These are phyloP conservation scores for Scolanthus callimorphus DNA, from an alignment of 92 coral and sea anemone species.

Conservation along the genomic window DNA sequence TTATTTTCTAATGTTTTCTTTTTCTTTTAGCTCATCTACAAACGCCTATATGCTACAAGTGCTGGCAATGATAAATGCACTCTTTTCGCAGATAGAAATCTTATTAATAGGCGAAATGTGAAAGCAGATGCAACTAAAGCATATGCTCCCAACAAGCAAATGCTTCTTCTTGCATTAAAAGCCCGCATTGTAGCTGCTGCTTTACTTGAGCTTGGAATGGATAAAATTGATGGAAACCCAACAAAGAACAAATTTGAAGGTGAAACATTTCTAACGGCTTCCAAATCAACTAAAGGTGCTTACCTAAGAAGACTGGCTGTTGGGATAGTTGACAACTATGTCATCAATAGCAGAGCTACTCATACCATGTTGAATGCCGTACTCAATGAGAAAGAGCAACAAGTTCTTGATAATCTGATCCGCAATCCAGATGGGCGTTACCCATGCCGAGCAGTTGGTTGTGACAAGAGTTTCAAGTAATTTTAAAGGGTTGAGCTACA, in stretches of 20 bases:
- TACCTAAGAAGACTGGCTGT: constrained; percentile 6
- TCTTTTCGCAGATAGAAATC: constrained; percentile 18
- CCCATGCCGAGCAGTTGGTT: constrained; percentile 7
- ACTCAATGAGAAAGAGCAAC: constrained; percentile 10
- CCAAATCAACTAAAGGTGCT: neutral
- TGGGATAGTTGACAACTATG: constrained; percentile 7
- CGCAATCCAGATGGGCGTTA: constrained; percentile 1
- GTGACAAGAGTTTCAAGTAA: constrained; percentile 22
- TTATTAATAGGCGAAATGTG: constrained; percentile 33
- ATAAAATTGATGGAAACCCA: too few species aligned
- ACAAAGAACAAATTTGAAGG: neutral
- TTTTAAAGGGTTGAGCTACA: neutral
- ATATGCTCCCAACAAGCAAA: constrained; percentile 19
- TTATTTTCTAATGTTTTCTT: too few species aligned
- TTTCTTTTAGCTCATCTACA: constrained; percentile 13
- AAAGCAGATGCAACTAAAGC: constrained; percentile 13
- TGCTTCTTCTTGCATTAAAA: too few species aligned
- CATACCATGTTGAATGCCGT: neutral
- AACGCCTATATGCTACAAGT: constrained; percentile 17
- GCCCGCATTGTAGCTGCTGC: constrained; percentile 57
- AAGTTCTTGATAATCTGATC: neutral
- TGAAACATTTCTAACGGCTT: constrained; percentile 2
- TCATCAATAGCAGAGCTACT: neutral
- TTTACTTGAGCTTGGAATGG: constrained; percentile 18
- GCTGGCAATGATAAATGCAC: constrained; percentile 28